Evolutionary conservation across 2,888 invertebrate genomes (phyloP).

Genomic region (Gastrophysa polygoni): DNA sequence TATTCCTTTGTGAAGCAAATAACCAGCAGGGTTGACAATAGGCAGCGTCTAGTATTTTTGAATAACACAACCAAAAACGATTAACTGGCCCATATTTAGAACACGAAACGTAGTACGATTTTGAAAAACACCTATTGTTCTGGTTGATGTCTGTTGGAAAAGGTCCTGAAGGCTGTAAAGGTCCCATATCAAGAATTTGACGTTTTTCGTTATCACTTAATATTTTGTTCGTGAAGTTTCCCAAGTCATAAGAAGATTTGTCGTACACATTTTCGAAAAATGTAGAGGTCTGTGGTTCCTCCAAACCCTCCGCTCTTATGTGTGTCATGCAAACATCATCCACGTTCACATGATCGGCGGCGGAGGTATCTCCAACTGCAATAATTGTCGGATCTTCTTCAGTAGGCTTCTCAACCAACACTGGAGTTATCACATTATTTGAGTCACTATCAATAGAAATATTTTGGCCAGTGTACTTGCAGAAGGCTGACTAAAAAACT

Average conservation of each 20-base stretch:
- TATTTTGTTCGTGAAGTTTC: slow-evolving; percentile 13
- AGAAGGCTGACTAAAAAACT: slow-evolving; percentile 21
- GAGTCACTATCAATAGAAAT: slow-evolving; percentile 21
- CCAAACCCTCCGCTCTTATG: slow-evolving; percentile 10
- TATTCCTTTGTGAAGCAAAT: slow-evolving; percentile 20
- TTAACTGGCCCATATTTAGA: slow-evolving; percentile 2
- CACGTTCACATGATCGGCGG: slow-evolving; percentile 18
- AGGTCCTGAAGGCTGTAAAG: slow-evolving; percentile 19
- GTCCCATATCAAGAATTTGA: slow-evolving; percentile 17
- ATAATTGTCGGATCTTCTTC: slow-evolving; percentile 22
- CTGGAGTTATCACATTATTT: slow-evolving; percentile 12
- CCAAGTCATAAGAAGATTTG: slow-evolving; percentile 16
- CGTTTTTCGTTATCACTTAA: slow-evolving; percentile 15
- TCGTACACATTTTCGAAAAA: slow-evolving; percentile 18
- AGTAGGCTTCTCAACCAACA: slow-evolving; percentile 18
- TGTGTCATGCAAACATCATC: slow-evolving; percentile 20
- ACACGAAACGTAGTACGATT: slow-evolving; percentile 5
- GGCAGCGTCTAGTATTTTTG: slow-evolving; percentile 9
- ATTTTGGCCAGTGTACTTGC: slow-evolving; percentile 17
- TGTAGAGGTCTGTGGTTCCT: slow-evolving; percentile 22
- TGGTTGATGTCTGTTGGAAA: slow-evolving; percentile 15
- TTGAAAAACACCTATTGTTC: slow-evolving; percentile 8
- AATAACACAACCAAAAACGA: background rate
- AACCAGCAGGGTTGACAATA: slow-evolving; percentile 14
- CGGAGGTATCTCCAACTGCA: slow-evolving; percentile 13